Evolutionary conservation across 1,140 invertebrate genomes (phyloP).

Genomic region (Brachionus angularis): DNA sequence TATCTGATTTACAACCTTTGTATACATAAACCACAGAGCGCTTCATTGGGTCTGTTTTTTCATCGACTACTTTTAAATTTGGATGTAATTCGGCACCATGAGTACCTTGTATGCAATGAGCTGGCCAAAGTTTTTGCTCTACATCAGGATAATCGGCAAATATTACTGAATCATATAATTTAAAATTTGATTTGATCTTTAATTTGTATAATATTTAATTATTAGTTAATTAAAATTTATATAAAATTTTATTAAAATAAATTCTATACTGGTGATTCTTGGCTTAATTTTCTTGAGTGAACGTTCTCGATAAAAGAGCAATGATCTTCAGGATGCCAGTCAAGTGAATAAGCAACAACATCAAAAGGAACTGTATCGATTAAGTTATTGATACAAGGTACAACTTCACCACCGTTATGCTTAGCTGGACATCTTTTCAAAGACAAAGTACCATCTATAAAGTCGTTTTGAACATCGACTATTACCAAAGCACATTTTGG

Average conservation of each 20-base stretch:
- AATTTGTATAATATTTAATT: neutral
- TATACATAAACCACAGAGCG: slow-evolving; percentile 72
- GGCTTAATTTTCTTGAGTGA: slow-evolving; percentile 63
- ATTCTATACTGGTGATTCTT: slow-evolving; percentile 64
- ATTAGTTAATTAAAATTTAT: neutral
- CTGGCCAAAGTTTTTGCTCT: slow-evolving; percentile 71
- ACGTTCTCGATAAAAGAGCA: slow-evolving; percentile 93
- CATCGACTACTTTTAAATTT: slow-evolving; percentile 63
- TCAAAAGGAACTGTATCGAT: slow-evolving; percentile 79
- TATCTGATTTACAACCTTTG: slow-evolving; percentile 87
- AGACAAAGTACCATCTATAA: slow-evolving; percentile 86
- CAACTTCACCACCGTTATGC: slow-evolving; percentile 65
- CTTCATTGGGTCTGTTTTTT: slow-evolving; percentile 24
- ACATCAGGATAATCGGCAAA: slow-evolving; percentile 61
- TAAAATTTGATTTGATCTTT: slow-evolving; percentile 10
- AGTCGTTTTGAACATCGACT: slow-evolving; percentile 97
- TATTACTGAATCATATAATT: slow-evolving; percentile 72
- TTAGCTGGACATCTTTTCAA: slow-evolving; percentile 85
- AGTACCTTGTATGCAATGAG: slow-evolving; percentile 87
- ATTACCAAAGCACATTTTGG: slow-evolving; percentile 71
- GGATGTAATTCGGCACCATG: slow-evolving; percentile 89
- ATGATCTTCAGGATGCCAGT: slow-evolving; percentile 95
- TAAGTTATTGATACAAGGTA: slow-evolving; percentile 81
- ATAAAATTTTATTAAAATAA: slow-evolving; percentile 45
- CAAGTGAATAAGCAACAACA: slow-evolving; percentile 85